These are phyloP conservation scores for Globodera rostochiensis DNA, from an alignment of 1,140 invertebrate species.

Conservation along the genomic window DNA sequence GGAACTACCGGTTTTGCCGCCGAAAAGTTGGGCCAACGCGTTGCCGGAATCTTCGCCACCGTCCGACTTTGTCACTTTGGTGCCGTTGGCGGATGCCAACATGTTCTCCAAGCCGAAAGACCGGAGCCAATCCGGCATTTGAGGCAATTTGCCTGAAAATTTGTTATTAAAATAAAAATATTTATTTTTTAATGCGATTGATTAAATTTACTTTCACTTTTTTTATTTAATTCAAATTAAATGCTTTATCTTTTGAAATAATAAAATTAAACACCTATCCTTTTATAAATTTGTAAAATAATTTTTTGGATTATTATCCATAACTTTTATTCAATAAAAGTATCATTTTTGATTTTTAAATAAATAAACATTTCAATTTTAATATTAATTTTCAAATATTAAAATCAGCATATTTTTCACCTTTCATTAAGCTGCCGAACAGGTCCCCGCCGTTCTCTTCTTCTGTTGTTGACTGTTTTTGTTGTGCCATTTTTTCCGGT, in stretches of 20 bases:
- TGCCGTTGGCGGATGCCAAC: neutral
- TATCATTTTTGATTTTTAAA: too few species aligned
- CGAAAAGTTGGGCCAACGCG: constrained; percentile 23
- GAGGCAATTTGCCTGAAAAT: constrained; percentile 17
- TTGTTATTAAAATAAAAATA: neutral
- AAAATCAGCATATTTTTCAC: neutral
- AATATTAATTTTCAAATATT: neutral
- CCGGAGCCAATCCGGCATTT: constrained; percentile 25
- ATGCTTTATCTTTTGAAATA: too few species aligned
- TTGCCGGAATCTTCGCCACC: constrained; percentile 23
- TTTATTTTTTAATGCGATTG: neutral
- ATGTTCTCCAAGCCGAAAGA: constrained; percentile 20
- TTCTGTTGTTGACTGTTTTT: constrained; percentile 6
- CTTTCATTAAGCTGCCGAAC: constrained; percentile 18
- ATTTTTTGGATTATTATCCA: too few species aligned
- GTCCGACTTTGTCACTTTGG: neutral
- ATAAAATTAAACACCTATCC: too few species aligned
- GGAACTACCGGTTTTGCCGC: neutral
- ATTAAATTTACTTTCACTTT: too few species aligned
- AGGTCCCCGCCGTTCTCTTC: constrained; percentile 11
- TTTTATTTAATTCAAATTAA: too few species aligned
- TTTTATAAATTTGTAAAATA: too few species aligned
- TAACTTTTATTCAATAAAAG: too few species aligned
- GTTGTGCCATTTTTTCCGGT: neutral
- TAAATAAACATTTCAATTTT: neutral